Percentiles rank a stretch among this genome's conserved stretches.
Conservation (phyloP, 2,113 vertebrate species). For the Mus spicilegus region DNA sequence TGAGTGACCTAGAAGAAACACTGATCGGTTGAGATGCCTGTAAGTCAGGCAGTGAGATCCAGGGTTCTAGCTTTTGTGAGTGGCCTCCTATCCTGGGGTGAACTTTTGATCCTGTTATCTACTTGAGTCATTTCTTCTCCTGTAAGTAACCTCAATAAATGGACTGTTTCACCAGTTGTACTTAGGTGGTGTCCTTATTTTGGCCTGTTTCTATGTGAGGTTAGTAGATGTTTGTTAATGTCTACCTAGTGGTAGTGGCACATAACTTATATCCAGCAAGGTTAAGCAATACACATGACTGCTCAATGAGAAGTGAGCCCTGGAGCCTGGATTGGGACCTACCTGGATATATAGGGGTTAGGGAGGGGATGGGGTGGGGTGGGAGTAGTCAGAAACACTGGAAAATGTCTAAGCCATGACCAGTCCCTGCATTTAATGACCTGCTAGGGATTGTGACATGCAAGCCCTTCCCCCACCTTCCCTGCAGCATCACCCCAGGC, state of each 20-base stretch:
- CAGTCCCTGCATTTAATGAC: neutral
- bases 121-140: neutral
- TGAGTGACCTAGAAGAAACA: neutral
- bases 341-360: neutral
- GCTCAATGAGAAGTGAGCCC: neutral
- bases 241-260: neutral
- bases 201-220: neutral
- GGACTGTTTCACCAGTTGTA: neutral
- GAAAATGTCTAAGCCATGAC: neutral
- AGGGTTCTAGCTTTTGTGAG: neutral
- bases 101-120: neutral
- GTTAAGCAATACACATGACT: neutral
- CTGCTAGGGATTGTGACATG: accelerated
- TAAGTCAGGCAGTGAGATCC: neutral
- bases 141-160: neutral
- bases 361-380: too few species aligned
- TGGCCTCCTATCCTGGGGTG: neutral
- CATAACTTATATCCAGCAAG: too few species aligned
- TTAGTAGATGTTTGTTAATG: too few species aligned
- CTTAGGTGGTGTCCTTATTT: neutral
- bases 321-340: neutral
- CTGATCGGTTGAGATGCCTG: neutral
- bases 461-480: neutral
- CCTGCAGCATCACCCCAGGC: neutral
- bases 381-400: neutral